Evolutionary conservation across 2,888 invertebrate species (phyloP).

Genomic region (Parthenolecanium corni): DNA sequence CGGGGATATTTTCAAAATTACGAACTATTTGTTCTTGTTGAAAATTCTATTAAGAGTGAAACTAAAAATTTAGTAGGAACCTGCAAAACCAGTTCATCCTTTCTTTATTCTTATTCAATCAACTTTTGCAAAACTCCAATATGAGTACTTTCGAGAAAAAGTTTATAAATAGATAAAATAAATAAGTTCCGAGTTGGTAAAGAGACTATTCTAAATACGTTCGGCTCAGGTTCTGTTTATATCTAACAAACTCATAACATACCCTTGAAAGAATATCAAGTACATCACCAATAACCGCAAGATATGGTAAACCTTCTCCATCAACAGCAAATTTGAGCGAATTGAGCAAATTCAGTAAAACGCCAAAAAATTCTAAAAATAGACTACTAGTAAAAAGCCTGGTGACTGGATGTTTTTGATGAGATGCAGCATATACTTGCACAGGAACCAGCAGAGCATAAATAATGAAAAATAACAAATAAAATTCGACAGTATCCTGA

Average conservation of each 20-base stretch:
- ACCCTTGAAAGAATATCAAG: conserved; percentile 33
- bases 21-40: no score
- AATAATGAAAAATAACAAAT: conserved; percentile 73
- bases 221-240: no score
- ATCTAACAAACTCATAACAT: no score
- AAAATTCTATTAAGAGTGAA: no score
- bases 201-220: no score
- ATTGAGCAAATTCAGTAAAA: conserved; percentile 64
- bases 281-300: conserved; percentile 81
- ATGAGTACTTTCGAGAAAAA: no score
- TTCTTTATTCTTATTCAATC: no score
- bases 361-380: conserved; percentile 69
- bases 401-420: conserved; percentile 83
- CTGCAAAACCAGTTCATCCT: no score
- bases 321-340: conserved; percentile 81
- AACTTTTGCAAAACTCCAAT: no score
- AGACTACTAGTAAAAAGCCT: conserved; percentile 80
- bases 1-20: no score
- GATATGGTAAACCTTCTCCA: conserved; percentile 70
- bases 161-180: background rate
- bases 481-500: conserved; percentile 78
- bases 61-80: no score
- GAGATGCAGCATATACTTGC: conserved; percentile 79
- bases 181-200: no score
- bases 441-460: conserved; percentile 77